Conservation (phyloP, 2,113 vertebrate species). For the Anhinga rufa region DNA sequence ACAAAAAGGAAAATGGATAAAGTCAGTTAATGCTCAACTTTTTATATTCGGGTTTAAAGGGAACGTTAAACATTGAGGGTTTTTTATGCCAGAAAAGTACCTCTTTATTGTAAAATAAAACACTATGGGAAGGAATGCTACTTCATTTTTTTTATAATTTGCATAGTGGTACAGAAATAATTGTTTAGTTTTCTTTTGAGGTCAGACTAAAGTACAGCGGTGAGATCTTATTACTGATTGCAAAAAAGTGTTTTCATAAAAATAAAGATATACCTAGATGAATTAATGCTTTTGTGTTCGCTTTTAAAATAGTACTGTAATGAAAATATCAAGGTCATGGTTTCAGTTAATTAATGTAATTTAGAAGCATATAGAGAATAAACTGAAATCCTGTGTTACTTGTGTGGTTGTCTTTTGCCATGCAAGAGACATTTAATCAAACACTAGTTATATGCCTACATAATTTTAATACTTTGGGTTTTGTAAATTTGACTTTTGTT, state of each 20-base stretch:
- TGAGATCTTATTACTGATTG: neutral
- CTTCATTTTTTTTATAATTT: neutral
- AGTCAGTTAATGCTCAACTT: constrained; percentile 4
- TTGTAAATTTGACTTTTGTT: neutral
- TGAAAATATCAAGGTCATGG: constrained; percentile 4
- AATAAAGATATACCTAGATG: neutral
- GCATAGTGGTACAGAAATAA: neutral
- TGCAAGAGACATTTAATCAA: neutral
- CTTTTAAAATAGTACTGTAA: neutral
- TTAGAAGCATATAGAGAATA: constrained; percentile 4
- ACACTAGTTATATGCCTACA: neutral
- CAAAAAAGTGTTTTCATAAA: neutral
- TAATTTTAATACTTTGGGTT: neutral
- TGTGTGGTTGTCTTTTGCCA: neutral
- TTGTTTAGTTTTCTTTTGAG: constrained; percentile 2
- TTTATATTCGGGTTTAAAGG: neutral
- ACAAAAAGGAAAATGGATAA: neutral
- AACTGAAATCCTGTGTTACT: neutral
- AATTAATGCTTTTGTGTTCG: constrained; percentile 10
- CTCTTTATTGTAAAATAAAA: constrained; percentile 4
- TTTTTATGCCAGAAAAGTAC: neutral
- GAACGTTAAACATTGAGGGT: neutral
- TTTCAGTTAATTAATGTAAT: constrained; percentile 40
- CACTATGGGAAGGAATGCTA: neutral
- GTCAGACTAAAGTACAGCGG: neutral